These are phyloP conservation scores for Danionella cerebrum DNA, from an alignment of 2,113 vertebrate genomes.

Conservation along the genomic window DNA sequence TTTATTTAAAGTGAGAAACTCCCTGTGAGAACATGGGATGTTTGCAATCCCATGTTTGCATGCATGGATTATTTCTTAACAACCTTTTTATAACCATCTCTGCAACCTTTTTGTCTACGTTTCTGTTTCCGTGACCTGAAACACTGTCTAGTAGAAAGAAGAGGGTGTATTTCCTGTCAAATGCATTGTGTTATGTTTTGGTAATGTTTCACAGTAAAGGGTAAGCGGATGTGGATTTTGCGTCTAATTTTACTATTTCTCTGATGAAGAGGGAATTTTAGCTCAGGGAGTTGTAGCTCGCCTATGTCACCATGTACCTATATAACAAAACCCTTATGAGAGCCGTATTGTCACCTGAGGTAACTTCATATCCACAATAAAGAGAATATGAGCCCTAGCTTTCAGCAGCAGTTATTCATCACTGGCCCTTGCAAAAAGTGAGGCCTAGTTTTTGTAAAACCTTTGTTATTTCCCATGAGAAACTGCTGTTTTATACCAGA, in stretches of 20 bases:
- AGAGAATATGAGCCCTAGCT: neutral
- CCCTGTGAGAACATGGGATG: no score
- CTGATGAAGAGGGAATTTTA: neutral
- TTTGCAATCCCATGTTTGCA: no score
- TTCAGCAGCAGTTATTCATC: neutral
- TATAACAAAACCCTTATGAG: neutral
- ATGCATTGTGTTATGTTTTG: neutral
- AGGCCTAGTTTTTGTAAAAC: neutral
- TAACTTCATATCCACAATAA: neutral
- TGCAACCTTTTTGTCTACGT: no score
- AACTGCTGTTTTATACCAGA: neutral
- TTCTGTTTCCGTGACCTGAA: slow-evolving; percentile 7
- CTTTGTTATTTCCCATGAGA: neutral
- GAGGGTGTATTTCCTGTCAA: neutral
- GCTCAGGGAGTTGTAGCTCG: neutral
- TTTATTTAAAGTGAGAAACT: no score
- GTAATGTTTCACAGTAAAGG: neutral
- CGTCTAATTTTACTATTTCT: neutral
- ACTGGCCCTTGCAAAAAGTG: neutral
- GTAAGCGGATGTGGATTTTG: slow-evolving; percentile 10
- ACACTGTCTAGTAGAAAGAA: neutral
- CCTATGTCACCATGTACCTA: neutral
- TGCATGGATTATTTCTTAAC: neutral
- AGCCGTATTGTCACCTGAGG: neutral
- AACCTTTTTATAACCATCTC: neutral